Base-by-base conservation (phyloP, 2,797 vertebrate species). In the Cyclopterus lumpus region DNA sequence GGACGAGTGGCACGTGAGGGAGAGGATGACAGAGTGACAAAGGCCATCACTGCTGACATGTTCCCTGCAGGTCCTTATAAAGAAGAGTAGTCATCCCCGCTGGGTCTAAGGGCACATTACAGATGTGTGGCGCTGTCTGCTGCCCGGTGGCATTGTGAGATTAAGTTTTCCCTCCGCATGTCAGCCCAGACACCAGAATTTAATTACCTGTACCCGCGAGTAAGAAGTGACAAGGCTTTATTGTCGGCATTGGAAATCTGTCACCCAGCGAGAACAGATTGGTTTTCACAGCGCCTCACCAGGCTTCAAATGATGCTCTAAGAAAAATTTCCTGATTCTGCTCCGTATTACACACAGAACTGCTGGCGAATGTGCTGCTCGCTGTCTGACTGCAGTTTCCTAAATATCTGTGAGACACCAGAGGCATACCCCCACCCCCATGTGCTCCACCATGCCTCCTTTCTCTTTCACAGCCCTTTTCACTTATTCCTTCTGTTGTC, bases 211-310 rank as follows among this genome's bases (percentile, higher is more conserved):
- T 70, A 82, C 62, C 83, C 86, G 81, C 18, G 24, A 88, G 84
- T 78, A 81, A 79, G 77, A 84, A 71, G 80, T 87, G 89, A 87
- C 84, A 53, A 67, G 79, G 66, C 32, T 86, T 88, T 87, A 90
- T 90, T 88, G 83, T 73, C 71, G 55, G 44, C 74, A 42, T 26
- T 81, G 77, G 58, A 76, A 74, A 90, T 80, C 42, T 75, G 83
- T 90, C 86, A 86, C 73, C 70, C 66, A 30, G 76, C 12, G 8
- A 79, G 75, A 70, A 66, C 70, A 38, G 71, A 74, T 83, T 58
- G 85, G 78, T 84, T 87, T 84, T 83, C 79, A 55, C 71, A 51
- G 67, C 46, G 32, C 70, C 77, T 82, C 59, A 0, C 22, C 53
- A 60, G 67, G 64, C 22, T 44, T 58, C 5, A 83, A 68, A 60